Base-by-base conservation (phyloP, 2,888 invertebrate genomes). In the Acronicta leporina region DNA sequence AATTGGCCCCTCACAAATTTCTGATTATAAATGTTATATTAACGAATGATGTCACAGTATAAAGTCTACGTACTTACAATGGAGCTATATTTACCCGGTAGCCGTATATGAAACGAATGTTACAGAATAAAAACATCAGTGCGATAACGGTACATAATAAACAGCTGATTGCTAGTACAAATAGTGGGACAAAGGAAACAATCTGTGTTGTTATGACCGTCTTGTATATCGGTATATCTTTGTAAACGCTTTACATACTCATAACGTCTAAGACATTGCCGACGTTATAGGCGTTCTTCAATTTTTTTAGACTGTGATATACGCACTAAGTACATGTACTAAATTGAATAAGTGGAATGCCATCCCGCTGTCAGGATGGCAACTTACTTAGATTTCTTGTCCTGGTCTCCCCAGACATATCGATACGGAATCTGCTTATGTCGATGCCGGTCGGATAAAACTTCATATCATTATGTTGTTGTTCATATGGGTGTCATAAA, bases 151-250 rank as follows among this genome's bases (percentile, higher is more conserved):
- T 55, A 60, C 68, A 68, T 66, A 68, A 66, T 67, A 79, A 79
- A 79, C 82, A 84, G 82, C 80, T 82, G 83, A 82, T 83, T 81
- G 68, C 59, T 68, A 72, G 72, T 72, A 78, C 73, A 78, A 73
- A 64, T 57, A 74, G 38, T 54, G 41, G 71, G 68, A 82, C 81
- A 82, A 82, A 79, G 77, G 69, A 75, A 60, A 68, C 55, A 38
- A 50, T 38, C 16, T 20, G 42, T 46, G 57, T 38, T 54, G 54
- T 51, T 44, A 58, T 51, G 67, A 72, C 68, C 67, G 49, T 77
- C 60, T 38, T 10, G 35, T 46, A 46, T 52, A 45, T 13, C 14
- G 45, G 45, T 5, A 38, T 43, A 27, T 50, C 27, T 56, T 44
- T 48, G 40, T 38, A 38, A 38, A 38, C n/a, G n/a, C 38, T 33